phyloP scores from a whole-genome alignment of 2,113 vertebrate genomes.

The Silurus meridionalis region DNA sequence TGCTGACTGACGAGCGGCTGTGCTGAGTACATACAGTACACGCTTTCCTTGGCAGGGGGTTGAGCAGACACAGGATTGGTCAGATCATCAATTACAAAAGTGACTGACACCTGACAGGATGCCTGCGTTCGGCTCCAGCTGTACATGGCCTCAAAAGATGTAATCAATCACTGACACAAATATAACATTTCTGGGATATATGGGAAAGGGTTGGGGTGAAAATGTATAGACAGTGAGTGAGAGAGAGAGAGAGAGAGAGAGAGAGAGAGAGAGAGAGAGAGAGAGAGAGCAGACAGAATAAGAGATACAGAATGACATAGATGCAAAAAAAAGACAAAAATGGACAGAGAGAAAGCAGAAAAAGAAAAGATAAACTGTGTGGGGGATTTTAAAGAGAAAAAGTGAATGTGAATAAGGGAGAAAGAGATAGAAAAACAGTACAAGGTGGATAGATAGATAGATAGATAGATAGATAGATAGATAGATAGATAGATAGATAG shows the following conservation, averaged over 20 bases:
- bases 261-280: background rate
- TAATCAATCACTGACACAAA: slow-evolving; percentile 53
- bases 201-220: background rate
- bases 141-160: slow-evolving; percentile 29
- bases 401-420: too few species aligned
- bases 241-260: too few species aligned
- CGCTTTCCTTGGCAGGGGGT: slow-evolving; percentile 54
- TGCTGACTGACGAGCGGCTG: slow-evolving; percentile 46
- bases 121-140: slow-evolving; percentile 41
- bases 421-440: background rate
- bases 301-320: background rate
- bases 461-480: too few species aligned
- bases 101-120: slow-evolving; percentile 47
- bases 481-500: background rate
- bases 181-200: slow-evolving; percentile 28
- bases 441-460: too few species aligned
- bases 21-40: slow-evolving; percentile 53
- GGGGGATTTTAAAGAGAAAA: background rate
- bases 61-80: slow-evolving; percentile 50
- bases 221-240: too few species aligned
- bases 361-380: too few species aligned
- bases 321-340: background rate
- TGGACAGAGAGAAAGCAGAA: background rate
- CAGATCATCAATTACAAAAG: slow-evolving; percentile 51
- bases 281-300: background rate